Conservation (phyloP, 2,113 vertebrate species). For the Trochalopteron elliotii region DNA sequence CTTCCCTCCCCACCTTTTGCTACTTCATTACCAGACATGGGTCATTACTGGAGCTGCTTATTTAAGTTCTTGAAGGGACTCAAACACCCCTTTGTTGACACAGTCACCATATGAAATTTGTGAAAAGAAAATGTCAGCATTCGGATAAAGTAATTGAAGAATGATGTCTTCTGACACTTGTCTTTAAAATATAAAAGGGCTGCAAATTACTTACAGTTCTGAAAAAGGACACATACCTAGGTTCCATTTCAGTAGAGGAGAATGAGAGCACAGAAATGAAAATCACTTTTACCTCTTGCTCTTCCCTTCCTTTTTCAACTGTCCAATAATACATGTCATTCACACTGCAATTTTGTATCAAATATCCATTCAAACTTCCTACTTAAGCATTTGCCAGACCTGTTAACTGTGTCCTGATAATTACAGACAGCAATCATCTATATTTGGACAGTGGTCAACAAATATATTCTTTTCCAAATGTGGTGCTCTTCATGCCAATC, state of each 20-base stretch:
- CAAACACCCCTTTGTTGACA: background rate
- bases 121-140: slow-evolving; percentile 26
- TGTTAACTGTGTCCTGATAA: background rate
- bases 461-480: background rate
- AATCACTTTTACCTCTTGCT: background rate
- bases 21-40: background rate
- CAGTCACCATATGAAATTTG: background rate
- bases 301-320: background rate
- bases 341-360: background rate
- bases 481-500: background rate
- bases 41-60: background rate
- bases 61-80: background rate
- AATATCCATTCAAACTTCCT: background rate
- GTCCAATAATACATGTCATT: background rate
- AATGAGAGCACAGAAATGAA: background rate
- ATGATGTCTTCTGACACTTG: background rate
- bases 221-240: background rate
- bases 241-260: background rate
- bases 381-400: background rate
- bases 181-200: background rate
- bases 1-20: background rate
- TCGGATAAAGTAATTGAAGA: slow-evolving; percentile 14
- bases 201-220: background rate
- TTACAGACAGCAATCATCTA: background rate
- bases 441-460: background rate